Conservation (phyloP, 1,140 invertebrate genomes). For the Ericerus pela region DNA sequence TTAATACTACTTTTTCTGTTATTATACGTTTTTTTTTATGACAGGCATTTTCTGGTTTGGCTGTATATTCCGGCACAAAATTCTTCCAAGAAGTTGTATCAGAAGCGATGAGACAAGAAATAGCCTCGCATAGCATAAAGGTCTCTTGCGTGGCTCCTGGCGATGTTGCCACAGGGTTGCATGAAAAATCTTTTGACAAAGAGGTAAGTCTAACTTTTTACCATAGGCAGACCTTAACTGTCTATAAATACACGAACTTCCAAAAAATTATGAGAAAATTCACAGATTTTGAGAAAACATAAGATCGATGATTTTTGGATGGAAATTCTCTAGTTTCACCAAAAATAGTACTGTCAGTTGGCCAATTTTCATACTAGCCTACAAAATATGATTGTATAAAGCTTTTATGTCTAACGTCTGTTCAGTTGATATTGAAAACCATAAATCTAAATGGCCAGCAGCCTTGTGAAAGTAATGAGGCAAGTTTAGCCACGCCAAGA, state of each 20-base stretch:
- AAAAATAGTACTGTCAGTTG: neutral
- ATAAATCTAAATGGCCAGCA: no score
- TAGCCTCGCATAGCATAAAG: slow-evolving; percentile 21
- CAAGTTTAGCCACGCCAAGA: no score
- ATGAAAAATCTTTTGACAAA: slow-evolving; percentile 18
- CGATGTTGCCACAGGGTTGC: slow-evolving; percentile 23
- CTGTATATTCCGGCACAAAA: slow-evolving; percentile 25
- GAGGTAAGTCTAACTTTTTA: slow-evolving; percentile 17
- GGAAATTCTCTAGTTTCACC: neutral
- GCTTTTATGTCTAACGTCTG: no score
- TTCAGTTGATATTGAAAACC: no score
- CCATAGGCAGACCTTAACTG: neutral
- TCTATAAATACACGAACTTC: no score
- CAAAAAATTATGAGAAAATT: neutral
- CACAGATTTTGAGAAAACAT: neutral
- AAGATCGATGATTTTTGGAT: neutral
- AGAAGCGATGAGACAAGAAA: slow-evolving; percentile 21
- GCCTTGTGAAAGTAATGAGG: no score
- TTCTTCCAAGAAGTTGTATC: slow-evolving; percentile 24
- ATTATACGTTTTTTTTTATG: slow-evolving; percentile 15
- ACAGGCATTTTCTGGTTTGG: slow-evolving; percentile 24
- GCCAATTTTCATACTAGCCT: neutral
- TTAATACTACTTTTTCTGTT: neutral
- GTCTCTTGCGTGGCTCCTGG: slow-evolving; percentile 25
- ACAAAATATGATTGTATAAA: no score